Evolutionary conservation across 30 jellyfish, hydroid and myxozoan genomes (phyloP).

Genomic region (Catostylus mosaicus): DNA sequence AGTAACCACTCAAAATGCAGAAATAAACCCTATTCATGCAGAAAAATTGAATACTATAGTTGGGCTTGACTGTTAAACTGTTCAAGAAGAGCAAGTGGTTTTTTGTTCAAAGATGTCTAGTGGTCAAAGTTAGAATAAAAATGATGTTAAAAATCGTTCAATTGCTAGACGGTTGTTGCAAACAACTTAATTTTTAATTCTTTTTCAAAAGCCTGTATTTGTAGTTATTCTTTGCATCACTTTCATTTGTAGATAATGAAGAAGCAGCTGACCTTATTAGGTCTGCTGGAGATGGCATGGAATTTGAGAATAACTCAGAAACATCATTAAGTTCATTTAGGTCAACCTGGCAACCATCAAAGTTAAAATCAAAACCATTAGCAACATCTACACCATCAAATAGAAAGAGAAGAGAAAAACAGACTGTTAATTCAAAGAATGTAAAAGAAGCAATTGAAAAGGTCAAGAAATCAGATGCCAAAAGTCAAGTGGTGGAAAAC

Average conservation of each 20-base stretch:
- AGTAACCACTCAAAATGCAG: no score
- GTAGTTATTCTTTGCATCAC: no score
- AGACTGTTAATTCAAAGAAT: not conserved
- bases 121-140: no score
- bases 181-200: not conserved
- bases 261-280: constrained; percentile 14
- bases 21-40: no score
- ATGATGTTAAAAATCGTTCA: not conserved
- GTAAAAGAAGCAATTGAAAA: constrained; percentile 5
- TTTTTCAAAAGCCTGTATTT: no score
- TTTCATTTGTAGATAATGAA: not conserved
- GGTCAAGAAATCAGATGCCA: constrained; percentile 9
- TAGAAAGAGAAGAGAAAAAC: not conserved
- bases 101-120: no score
- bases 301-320: constrained; percentile 12
- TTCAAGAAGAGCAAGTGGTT: no score
- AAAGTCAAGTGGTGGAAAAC: not conserved
- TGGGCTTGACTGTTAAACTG: no score
- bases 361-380: constrained; percentile 8
- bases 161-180: not conserved
- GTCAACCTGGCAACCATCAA: constrained; percentile 12
- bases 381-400: constrained; percentile 70
- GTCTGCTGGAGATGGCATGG: constrained; percentile 84
- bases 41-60: no score
- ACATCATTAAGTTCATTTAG: not conserved